A percentile compares a stretch with the other conserved stretches of the same genome.
These are phyloP conservation scores for Notospermus geniculatus DNA, from an alignment of 1,140 invertebrate genomes.

Conservation along the genomic window DNA sequence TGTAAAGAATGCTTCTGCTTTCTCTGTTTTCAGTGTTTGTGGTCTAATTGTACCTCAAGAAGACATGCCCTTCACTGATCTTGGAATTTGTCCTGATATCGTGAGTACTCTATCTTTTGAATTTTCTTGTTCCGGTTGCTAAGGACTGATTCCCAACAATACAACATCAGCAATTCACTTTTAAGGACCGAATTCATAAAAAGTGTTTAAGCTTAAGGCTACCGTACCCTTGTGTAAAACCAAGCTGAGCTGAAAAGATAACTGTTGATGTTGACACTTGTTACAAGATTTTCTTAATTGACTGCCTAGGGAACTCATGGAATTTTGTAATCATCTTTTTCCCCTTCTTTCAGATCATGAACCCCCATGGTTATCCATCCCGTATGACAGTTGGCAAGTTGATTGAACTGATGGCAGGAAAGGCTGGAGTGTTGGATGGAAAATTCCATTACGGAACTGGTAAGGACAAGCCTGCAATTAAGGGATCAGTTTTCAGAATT, in stretches of 20 bases:
- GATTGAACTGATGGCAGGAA: slow-evolving; percentile 92
- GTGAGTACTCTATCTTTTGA: slow-evolving; percentile 49
- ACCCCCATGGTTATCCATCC: slow-evolving; percentile 98
- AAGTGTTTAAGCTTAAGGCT: too few relatives aligned
- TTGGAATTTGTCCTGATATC: slow-evolving; percentile 91
- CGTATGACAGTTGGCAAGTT: slow-evolving; percentile 99
- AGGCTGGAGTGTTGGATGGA: slow-evolving; percentile 88
- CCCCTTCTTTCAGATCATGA: slow-evolving; percentile 92
- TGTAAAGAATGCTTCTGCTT: too few relatives aligned
- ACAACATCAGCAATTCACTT: too few relatives aligned
- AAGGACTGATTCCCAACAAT: too few relatives aligned
- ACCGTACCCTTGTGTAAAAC: too few relatives aligned
- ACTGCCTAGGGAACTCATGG: too few relatives aligned
- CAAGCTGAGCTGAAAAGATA: neutral
- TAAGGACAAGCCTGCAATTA: slow-evolving; percentile 37
- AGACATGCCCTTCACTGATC: slow-evolving; percentile 97
- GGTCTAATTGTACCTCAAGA: slow-evolving; percentile 96
- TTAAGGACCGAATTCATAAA: neutral
- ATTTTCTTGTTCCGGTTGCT: too few relatives aligned
- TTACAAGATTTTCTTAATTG: too few relatives aligned
- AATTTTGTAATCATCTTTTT: slow-evolving; percentile 1
- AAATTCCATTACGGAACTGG: slow-evolving; percentile 92
- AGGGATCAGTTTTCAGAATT: neutral
- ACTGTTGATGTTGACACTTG: too few relatives aligned
- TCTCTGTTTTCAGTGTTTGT: slow-evolving; percentile 58